Evolutionary conservation across 2,888 invertebrate genomes (phyloP).

Genomic region (Mimas tiliae): DNA sequence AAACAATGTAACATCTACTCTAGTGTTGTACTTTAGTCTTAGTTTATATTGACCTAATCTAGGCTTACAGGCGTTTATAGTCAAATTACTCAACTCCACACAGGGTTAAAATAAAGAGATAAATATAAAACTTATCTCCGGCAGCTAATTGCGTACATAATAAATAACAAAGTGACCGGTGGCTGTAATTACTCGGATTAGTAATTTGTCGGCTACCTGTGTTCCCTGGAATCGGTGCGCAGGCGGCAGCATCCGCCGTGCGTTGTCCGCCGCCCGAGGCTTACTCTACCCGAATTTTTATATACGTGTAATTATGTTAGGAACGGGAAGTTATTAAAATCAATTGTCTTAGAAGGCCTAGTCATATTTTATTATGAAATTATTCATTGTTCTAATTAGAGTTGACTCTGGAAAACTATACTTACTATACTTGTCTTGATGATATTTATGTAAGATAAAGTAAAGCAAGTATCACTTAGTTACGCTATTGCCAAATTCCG

Average conservation of each 20-base stretch:
- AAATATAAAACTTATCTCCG: conserved; percentile 24
- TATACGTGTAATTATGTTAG: neutral
- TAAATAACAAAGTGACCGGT: conserved; percentile 50
- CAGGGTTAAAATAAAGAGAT: neutral
- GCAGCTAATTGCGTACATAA: conserved; percentile 49
- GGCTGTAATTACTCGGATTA: conserved; percentile 70
- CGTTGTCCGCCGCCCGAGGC: conserved; percentile 45
- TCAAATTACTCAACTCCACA: neutral
- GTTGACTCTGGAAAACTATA: too few relatives aligned
- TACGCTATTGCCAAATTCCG: too few relatives aligned
- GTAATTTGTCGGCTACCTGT: conserved; percentile 78
- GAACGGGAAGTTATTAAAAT: neutral
- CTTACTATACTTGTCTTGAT: too few relatives aligned
- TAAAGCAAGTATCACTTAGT: too few relatives aligned
- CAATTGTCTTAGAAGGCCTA: neutral
- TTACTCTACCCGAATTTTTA: conserved; percentile 26
- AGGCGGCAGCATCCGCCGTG: conserved; percentile 49
- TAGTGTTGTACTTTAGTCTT: too few relatives aligned
- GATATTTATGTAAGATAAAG: too few relatives aligned
- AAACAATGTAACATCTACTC: too few relatives aligned
- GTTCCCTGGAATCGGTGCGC: conserved; percentile 57
- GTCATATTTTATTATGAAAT: neutral
- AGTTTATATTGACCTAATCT: too few relatives aligned
- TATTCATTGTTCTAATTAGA: too few relatives aligned
- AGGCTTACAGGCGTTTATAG: neutral